Evolutionary conservation across 2,888 invertebrate species (phyloP).

Genomic region (Trichogramma evanescens): DNA sequence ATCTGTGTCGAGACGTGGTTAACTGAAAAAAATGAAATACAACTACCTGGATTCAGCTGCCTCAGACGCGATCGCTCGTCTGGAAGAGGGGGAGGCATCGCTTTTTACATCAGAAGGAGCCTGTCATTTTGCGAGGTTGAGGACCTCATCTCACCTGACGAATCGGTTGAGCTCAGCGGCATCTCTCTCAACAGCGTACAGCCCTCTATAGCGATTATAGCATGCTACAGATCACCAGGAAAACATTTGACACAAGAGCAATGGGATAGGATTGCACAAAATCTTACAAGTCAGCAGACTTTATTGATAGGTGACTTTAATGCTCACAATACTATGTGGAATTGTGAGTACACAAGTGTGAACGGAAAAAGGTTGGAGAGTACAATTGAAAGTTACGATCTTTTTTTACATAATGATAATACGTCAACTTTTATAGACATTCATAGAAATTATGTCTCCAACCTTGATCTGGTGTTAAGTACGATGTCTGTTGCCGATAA

Average conservation of each 20-base stretch:
- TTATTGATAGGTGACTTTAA: neutral
- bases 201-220: neutral
- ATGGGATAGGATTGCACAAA: constrained; percentile 2
- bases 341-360: neutral
- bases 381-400: neutral
- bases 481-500: neutral
- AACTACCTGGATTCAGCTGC: too few relatives aligned
- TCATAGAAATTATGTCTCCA: neutral
- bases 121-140: neutral
- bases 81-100: constrained; percentile 9
- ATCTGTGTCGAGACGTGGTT: too few relatives aligned
- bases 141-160: neutral
- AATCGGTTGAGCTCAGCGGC: constrained; percentile 2
- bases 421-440: neutral
- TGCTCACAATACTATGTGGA: neutral
- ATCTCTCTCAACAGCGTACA: neutral
- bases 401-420: constrained; percentile 3
- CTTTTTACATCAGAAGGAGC: neutral
- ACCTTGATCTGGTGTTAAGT: neutral
- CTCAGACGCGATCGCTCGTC: too few relatives aligned
- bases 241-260: neutral
- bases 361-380: constrained; percentile 2
- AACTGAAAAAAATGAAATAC: too few relatives aligned
- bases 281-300: neutral
- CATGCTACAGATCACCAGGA: neutral